These are phyloP conservation scores for Carassius carassius DNA, from an alignment of 2,113 vertebrate species.

Conservation along the genomic window DNA sequence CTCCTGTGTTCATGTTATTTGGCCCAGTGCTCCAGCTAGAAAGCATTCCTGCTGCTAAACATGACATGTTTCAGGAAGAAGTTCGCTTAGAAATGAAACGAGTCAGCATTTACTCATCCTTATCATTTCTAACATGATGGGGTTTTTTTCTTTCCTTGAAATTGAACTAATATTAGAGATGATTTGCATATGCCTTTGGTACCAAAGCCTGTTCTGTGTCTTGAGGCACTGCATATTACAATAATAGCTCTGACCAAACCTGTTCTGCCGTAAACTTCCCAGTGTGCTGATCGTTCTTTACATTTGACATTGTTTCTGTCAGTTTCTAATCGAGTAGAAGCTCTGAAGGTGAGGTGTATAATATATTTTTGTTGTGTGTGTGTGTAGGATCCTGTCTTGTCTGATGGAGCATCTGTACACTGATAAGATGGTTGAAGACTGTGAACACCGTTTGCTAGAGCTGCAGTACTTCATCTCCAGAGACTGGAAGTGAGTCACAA, in stretches of 20 bases:
- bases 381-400: constrained; percentile 85
- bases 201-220: not conserved
- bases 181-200: not conserved
- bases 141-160: too few relatives aligned
- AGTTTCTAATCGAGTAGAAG: not conserved
- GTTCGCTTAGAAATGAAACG: too few relatives aligned
- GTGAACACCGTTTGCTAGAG: constrained; percentile 92
- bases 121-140: too few relatives aligned
- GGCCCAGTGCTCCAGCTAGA: too few relatives aligned
- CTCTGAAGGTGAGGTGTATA: too few relatives aligned
- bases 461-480: constrained; percentile 95
- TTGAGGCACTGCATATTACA: not conserved
- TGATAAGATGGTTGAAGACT: constrained; percentile 93
- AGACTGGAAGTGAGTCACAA: constrained; percentile 86
- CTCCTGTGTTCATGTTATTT: too few relatives aligned
- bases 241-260: not conserved
- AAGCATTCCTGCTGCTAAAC: too few relatives aligned
- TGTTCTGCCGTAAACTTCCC: not conserved
- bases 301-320: not conserved
- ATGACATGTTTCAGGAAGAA: too few relatives aligned
- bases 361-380: not conserved
- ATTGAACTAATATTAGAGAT: not conserved
- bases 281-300: not conserved
- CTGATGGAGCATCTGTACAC: constrained; percentile 91
- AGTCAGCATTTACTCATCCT: too few relatives aligned